phyloP scores from a whole-genome alignment of 2,888 invertebrate species.

The Mycalesis mineus region DNA sequence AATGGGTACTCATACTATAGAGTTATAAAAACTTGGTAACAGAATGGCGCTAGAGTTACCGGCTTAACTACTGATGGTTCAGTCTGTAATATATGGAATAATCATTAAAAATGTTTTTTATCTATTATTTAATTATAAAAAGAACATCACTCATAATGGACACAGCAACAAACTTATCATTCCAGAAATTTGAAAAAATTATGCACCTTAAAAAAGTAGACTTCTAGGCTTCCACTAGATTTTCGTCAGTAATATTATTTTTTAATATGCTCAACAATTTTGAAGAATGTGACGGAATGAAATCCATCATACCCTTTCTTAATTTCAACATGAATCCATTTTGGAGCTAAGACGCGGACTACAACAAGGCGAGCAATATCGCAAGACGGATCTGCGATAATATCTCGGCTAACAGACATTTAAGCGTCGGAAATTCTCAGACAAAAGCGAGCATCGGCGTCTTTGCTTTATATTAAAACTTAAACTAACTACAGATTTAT shows the following conservation, averaged over 20 bases:
- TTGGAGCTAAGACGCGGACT: background rate
- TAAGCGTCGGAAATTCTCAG: background rate
- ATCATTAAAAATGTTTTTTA: too few relatives aligned
- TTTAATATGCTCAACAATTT: background rate
- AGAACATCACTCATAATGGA: too few relatives aligned
- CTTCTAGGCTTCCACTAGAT: too few relatives aligned
- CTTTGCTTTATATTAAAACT: background rate
- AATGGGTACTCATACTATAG: too few relatives aligned
- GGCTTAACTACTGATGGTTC: too few relatives aligned
- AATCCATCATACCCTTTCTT: conserved; percentile 4
- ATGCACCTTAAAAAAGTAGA: too few relatives aligned
- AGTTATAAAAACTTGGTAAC: too few relatives aligned
- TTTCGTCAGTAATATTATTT: background rate
- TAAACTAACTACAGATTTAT: background rate
- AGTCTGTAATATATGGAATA: too few relatives aligned
- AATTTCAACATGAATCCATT: background rate
- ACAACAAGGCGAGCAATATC: background rate
- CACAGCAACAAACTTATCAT: too few relatives aligned
- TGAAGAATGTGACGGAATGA: background rate
- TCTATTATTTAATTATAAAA: too few relatives aligned
- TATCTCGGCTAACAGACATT: conserved; percentile 1
- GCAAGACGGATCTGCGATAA: conserved; percentile 4
- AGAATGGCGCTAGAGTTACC: too few relatives aligned
- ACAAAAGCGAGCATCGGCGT: background rate
- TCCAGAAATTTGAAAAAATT: too few relatives aligned